Percentiles rank a stretch among this genome's conserved stretches.
These are phyloP conservation scores for Tetranychus piercei DNA, from an alignment of 2,888 invertebrate species.

Conservation along the genomic window DNA sequence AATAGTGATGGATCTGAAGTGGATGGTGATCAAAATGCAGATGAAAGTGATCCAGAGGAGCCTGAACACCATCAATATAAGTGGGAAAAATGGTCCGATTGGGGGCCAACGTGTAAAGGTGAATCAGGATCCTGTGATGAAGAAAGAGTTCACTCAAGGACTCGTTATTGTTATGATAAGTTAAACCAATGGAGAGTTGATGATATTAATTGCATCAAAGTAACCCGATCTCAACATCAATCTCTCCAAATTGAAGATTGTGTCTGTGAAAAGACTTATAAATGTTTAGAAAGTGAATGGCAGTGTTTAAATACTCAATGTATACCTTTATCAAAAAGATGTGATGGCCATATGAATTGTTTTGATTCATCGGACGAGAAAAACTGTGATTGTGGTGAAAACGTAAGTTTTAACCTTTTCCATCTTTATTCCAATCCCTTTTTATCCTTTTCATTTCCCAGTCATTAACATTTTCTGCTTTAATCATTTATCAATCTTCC, in stretches of 20 bases:
- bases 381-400: constrained; percentile 8
- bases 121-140: not conserved
- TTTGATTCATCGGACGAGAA: constrained; percentile 10
- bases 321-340: constrained; percentile 10
- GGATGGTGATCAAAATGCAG: not conserved
- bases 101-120: not conserved
- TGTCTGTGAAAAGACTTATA: constrained; percentile 1
- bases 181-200: not conserved
- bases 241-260: constrained; percentile 11
- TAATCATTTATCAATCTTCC: not conserved
- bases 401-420: not conserved
- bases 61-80: constrained; percentile 2
- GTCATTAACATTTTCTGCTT: no score
- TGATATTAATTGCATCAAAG: constrained; percentile 9
- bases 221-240: constrained; percentile 2
- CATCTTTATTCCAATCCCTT: not conserved
- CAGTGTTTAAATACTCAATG: constrained; percentile 6
- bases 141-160: constrained; percentile 2
- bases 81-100: constrained; percentile 5
- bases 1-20: not conserved
- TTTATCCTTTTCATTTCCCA: not conserved
- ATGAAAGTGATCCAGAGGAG: not conserved
- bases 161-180: constrained; percentile 8
- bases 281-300: constrained; percentile 5
- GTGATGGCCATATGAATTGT: constrained; percentile 13